Base-by-base conservation (phyloP, 2,113 vertebrate species). In the Onychostoma macrolepis region DNA sequence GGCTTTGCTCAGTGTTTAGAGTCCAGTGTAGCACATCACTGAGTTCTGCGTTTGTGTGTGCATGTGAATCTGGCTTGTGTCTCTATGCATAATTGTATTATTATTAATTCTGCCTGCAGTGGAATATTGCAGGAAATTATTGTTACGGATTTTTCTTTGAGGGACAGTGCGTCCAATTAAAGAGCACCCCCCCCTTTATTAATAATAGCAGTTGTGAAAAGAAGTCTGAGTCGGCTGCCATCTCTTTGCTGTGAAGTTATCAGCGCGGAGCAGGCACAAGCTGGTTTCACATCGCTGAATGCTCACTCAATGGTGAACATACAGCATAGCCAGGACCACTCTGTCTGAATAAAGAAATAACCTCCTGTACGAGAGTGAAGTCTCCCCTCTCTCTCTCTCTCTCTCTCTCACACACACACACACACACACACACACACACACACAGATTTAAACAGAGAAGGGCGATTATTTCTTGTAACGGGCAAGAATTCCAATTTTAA, bases 81-180 rank as follows among this genome's bases (percentile, higher is more conserved):
- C 90, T 89, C 77, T 83, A 84, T 85, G 89, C 81, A 36, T 83
- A 87, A 89, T 63, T 90, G 88, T 19, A 21, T 78, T 90, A 91
- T 94, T 92, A 94, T 93, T 93, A 94, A 93, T 93, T 93, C 91
- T 94, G 90, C 89, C 88, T 87, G 89, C 88, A 69, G 63, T 65
- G 91, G 90, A 93, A 92, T 92, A 93, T 92, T 92, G 91, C 90
- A 88, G 89, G 90, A 90, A 93, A 92, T 92, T 90, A 93, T 92
- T 90, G 87, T 90, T 87, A 58, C 50, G 26, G 71, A 69, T 84
- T 85, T 80, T 79, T 80, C 86, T 91, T 94, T 95, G 93, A 91
- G 90, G 91, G 89, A 91, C 89, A 92, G 90, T 92, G 88, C 87
- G 91, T 92, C 92, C 93, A 94, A 94, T 94, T 95, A 95, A 94